Percentiles rank a stretch among this genome's conserved stretches.
These are phyloP conservation scores for Callyntrura sp. DNA, from an alignment of 2,888 invertebrate species.

Conservation along the genomic window DNA sequence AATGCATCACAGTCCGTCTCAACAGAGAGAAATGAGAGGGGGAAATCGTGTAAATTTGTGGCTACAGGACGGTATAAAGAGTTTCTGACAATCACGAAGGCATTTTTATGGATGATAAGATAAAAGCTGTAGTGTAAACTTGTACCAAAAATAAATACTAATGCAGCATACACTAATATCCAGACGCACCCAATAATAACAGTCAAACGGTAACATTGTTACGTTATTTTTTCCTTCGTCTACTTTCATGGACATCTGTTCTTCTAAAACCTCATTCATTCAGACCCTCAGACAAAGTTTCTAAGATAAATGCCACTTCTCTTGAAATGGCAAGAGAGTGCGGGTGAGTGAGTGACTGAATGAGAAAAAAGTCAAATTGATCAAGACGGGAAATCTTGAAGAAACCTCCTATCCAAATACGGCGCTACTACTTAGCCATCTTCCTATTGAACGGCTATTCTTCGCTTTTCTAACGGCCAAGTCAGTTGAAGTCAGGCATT, in stretches of 20 bases:
- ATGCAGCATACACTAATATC: not conserved
- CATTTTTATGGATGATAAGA: slow-evolving; percentile 9
- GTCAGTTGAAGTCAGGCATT: not conserved
- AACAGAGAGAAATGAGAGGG: not conserved
- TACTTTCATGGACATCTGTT: slow-evolving; percentile 27
- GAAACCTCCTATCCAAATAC: not conserved
- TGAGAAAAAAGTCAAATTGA: not conserved
- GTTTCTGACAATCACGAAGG: not conserved
- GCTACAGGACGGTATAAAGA: not conserved
- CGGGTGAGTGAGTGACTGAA: not conserved
- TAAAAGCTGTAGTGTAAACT: slow-evolving; percentile 3
- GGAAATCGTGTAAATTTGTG: not conserved
- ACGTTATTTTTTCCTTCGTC: slow-evolving; percentile 16
- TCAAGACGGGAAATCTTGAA: not conserved
- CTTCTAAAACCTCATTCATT: slow-evolving; percentile 7
- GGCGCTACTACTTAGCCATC: not conserved
- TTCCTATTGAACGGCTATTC: not conserved
- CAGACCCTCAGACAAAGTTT: not conserved
- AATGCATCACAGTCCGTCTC: slow-evolving; percentile 21
- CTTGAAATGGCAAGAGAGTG: not conserved
- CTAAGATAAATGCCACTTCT: not conserved
- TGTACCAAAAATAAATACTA: not conserved
- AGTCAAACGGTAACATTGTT: slow-evolving; percentile 28
- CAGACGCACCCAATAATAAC: slow-evolving; percentile 10
- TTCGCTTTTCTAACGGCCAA: slow-evolving; percentile 13